Conservation (phyloP, 1,140 invertebrate species). For the Ceratoteleas bidentatus region DNA sequence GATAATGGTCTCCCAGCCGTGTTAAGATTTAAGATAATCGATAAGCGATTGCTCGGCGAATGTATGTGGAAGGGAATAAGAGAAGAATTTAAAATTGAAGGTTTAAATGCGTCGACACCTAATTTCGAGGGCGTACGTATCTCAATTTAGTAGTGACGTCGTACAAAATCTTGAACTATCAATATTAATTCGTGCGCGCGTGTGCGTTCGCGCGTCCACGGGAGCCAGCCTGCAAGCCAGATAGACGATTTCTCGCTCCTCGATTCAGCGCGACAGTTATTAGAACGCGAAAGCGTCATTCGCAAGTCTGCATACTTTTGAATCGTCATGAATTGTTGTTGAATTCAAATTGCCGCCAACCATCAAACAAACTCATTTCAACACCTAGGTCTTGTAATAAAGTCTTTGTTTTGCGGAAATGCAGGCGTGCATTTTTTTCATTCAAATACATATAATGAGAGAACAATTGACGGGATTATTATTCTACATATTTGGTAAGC, state of each 20-base stretch:
- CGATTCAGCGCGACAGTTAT: conserved; percentile 49
- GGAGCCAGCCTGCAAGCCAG: conserved; percentile 3
- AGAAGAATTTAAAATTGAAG: conserved; percentile 30
- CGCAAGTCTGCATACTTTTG: conserved; percentile 28
- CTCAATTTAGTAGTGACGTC: conserved; percentile 41
- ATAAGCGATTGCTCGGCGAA: conserved; percentile 20
- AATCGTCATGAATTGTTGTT: conserved; percentile 26
- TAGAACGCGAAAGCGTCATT: conserved; percentile 51
- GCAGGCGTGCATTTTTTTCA: conserved; percentile 20
- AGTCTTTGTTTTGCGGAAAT: conserved; percentile 47
- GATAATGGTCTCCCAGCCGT: not conserved
- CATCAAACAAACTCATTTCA: conserved; percentile 48
- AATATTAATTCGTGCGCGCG: conserved; percentile 51
- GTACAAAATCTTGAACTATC: conserved; percentile 49
- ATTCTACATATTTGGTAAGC: conserved; percentile 48
- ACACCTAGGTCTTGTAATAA: conserved; percentile 36
- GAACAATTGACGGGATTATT: conserved; percentile 54
- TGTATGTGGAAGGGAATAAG: not conserved
- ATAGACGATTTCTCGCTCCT: conserved; percentile 30
- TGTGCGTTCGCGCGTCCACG: not conserved
- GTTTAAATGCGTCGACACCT: conserved; percentile 23
- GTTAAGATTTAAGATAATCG: conserved; percentile 53
- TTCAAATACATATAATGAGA: conserved; percentile 45
- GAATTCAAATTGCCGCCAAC: conserved; percentile 28
- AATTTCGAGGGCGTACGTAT: conserved; percentile 27